Percentiles rank a stretch among this genome's conserved stretches.
These are phyloP conservation scores for Hedychridium roseum DNA, from an alignment of 2,888 invertebrate species.

Conservation along the genomic window DNA sequence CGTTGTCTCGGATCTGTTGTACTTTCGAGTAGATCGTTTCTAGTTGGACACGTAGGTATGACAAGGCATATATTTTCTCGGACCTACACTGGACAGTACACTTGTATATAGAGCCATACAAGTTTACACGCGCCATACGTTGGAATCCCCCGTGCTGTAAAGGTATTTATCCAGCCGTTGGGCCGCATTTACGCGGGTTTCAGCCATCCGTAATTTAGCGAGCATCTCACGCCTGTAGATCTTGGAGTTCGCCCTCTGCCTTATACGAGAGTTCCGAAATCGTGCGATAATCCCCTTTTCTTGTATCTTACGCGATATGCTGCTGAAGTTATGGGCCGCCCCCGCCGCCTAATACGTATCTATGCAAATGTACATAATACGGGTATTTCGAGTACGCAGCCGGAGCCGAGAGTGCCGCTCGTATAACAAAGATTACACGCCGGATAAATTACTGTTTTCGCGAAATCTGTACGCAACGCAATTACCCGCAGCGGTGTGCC, in stretches of 20 bases:
- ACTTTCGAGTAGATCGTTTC: too few species aligned
- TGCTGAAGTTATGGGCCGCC: slow-evolving; percentile 19
- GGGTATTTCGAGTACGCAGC: slow-evolving; percentile 5
- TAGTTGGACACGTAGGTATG: too few species aligned
- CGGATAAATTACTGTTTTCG: too few species aligned
- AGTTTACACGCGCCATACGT: slow-evolving; percentile 12
- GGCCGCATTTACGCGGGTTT: slow-evolving; percentile 10
- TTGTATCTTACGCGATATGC: slow-evolving; percentile 27
- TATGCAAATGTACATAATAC: slow-evolving; percentile 23
- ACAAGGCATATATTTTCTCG: too few species aligned
- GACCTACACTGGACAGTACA: slow-evolving; percentile 22
- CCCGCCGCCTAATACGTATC: slow-evolving; percentile 27
- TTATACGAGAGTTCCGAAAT: neutral
- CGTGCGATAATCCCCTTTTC: neutral
- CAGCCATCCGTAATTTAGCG: slow-evolving; percentile 25
- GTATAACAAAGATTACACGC: too few species aligned
- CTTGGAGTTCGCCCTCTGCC: slow-evolving; percentile 26
- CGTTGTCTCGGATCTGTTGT: too few species aligned
- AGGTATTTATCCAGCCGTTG: too few species aligned
- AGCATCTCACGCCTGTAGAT: slow-evolving; percentile 31
- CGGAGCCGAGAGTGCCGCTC: slow-evolving; percentile 13
- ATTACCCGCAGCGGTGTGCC: too few species aligned
- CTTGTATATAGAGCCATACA: slow-evolving; percentile 39
- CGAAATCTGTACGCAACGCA: too few species aligned
- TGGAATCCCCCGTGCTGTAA: too few species aligned